Percentiles rank a stretch among this genome's conserved stretches.
Conservation (phyloP, 2,797 vertebrate species). For the Ispidina picta region DNA sequence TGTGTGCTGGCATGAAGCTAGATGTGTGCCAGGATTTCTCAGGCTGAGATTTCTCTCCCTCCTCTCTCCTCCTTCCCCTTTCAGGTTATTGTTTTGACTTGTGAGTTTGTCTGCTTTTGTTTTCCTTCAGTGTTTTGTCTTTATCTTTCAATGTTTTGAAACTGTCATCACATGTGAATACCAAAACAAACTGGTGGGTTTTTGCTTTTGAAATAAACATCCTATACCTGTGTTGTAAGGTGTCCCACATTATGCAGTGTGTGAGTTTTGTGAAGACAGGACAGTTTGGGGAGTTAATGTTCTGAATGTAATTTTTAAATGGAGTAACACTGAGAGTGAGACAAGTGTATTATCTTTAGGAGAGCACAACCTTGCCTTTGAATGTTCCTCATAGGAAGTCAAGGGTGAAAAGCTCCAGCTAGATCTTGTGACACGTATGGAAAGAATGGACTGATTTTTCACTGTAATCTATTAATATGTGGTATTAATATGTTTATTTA, state of each 20-base stretch:
- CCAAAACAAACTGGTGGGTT: not conserved
- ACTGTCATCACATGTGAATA: not conserved
- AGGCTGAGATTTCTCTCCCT: not conserved
- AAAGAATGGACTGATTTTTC: too few relatives aligned
- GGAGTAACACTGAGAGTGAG: not conserved
- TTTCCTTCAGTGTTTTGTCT: not conserved
- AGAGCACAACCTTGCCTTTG: not conserved
- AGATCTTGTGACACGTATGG: not conserved
- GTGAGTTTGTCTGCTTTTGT: not conserved
- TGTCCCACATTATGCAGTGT: not conserved
- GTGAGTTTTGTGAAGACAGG: not conserved
- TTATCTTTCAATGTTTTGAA: not conserved
- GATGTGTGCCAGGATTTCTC: not conserved
- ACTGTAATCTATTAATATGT: not conserved
- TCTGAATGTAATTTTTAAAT: not conserved
- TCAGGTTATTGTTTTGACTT: not conserved
- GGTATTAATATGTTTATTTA: not conserved
- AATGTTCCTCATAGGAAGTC: not conserved
- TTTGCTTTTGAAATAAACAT: not conserved
- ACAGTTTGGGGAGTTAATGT: not conserved
- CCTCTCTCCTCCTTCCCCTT: not conserved
- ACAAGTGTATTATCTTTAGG: not conserved
- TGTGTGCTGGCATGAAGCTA: not conserved
- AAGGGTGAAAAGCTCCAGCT: not conserved
- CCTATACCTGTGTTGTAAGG: not conserved